A percentile compares a stretch with the other conserved stretches of the same genome.
phyloP scores from a whole-genome alignment of 1,140 invertebrate genomes.

The Bombus balteatus region DNA sequence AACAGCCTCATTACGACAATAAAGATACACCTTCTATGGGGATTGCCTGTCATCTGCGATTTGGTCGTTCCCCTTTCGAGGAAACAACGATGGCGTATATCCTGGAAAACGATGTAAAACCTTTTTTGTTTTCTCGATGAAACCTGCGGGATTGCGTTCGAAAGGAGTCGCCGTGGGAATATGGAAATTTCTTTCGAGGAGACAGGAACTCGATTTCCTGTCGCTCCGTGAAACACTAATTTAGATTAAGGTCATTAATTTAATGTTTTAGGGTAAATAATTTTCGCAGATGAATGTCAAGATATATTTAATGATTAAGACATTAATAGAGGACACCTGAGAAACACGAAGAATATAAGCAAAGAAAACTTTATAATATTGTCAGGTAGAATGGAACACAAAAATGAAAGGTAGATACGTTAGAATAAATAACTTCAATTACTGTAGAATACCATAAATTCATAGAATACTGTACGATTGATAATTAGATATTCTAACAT shows the following conservation, averaged over 20 bases:
- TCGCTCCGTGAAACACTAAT: background rate
- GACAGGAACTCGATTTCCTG: slow-evolving; percentile 20
- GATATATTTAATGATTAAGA: background rate
- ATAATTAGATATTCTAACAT: too few relatives aligned
- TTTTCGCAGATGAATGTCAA: background rate
- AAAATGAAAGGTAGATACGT: too few relatives aligned
- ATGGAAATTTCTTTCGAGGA: slow-evolving; percentile 20
- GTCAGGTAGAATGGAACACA: too few relatives aligned
- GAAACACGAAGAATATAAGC: background rate
- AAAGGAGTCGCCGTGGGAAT: slow-evolving; percentile 13
- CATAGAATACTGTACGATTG: too few relatives aligned
- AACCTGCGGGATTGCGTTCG: background rate
- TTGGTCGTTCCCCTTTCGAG: background rate
- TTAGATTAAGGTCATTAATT: background rate
- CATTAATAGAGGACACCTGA: background rate
- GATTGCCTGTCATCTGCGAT: slow-evolving; percentile 32
- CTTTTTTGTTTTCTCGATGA: background rate
- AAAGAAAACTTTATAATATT: too few relatives aligned
- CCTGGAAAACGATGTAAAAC: background rate
- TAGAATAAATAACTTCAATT: too few relatives aligned
- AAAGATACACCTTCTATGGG: slow-evolving; percentile 27
- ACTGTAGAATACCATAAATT: too few relatives aligned
- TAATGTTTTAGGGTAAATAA: background rate
- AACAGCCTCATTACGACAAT: slow-evolving; percentile 33
- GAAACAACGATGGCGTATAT: background rate